These are phyloP conservation scores for Malthinus flaveolus DNA, from an alignment of 2,888 invertebrate species.

Conservation along the genomic window DNA sequence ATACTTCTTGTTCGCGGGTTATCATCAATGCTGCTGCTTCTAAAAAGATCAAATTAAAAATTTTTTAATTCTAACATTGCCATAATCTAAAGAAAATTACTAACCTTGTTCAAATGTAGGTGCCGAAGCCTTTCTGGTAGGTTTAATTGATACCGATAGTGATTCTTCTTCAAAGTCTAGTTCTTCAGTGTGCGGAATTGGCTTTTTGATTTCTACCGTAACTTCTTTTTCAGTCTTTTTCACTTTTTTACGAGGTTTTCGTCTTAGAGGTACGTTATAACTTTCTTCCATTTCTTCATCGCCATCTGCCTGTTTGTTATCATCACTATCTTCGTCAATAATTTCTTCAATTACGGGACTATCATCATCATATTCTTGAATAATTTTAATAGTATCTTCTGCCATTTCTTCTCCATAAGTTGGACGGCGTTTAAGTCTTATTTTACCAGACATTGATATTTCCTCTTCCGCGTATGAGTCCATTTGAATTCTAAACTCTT, in stretches of 20 bases:
- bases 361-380: constrained; percentile 67
- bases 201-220: constrained; percentile 58
- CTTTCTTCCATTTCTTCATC: constrained; percentile 60
- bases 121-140: constrained; percentile 69
- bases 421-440: constrained; percentile 73
- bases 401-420: constrained; percentile 78
- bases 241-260: constrained; percentile 63
- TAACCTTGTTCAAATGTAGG: constrained; percentile 69
- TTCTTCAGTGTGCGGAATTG: constrained; percentile 55
- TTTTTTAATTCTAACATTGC: neutral
- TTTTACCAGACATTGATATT: constrained; percentile 82
- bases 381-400: constrained; percentile 73
- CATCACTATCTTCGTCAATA: constrained; percentile 64
- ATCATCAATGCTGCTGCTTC: constrained; percentile 55
- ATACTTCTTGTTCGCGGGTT: constrained; percentile 52
- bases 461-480: constrained; percentile 88
- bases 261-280: constrained; percentile 52
- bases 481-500: constrained; percentile 84
- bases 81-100: neutral
- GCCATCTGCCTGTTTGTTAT: constrained; percentile 59
- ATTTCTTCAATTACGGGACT: constrained; percentile 66
- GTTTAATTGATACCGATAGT: constrained; percentile 70
- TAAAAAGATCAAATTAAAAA: constrained; percentile 35
- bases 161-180: constrained; percentile 68
- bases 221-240: constrained; percentile 66